Evolutionary conservation across 2,888 invertebrate species (phyloP), one percentile per base, ranked within the genome.

Genomic region (Adelphocoris suturalis): DNA sequence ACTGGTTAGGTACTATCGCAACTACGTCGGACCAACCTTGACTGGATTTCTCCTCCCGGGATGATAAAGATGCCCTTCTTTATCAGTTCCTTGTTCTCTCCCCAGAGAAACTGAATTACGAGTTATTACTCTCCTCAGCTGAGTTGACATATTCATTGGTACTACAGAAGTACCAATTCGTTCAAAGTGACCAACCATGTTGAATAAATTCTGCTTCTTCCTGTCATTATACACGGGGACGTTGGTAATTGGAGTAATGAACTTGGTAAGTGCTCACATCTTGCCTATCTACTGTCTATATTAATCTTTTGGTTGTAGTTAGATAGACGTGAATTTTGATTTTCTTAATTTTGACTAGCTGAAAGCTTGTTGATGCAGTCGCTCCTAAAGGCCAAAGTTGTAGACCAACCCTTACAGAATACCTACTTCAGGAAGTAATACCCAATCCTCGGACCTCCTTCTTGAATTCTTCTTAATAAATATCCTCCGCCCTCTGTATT

Each of bases 191-290:
- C 23, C 23, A 19, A 27, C 19, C 19, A 78, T 78, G 78, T 85
- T 85, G 57, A 68, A 86, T 37, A 86, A 86, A 47, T 86, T 86
- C 27, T 86, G 86, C 47, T 86, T 86, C 46, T 86, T 86, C 52
- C 86, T 86, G 23, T 86, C 86, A 14, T 75, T 86, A 1, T 75
- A 46, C n/a, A 47, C 76, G 13, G 86, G 86, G 13, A 27, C 75
- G 11, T 12, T 75, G n/a, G 75, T 23, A 2, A 86, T 86, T 16
- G 86, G 86, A 19, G 14, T 86, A 23, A 13, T 86, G 0, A 86
- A 86, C 28, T 1, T 52, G 75, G 86, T 75, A 75, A 86, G 76
- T 46, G 52, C 5, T 52, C 37, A 37, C 37, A 37, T 37, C 37
- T 37, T 37, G 2, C 37, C 37, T 37, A 37, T 4, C 2, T 7